phyloP scores from a whole-genome alignment of 2,113 vertebrate genomes.

The Nesospiza acunhae region DNA sequence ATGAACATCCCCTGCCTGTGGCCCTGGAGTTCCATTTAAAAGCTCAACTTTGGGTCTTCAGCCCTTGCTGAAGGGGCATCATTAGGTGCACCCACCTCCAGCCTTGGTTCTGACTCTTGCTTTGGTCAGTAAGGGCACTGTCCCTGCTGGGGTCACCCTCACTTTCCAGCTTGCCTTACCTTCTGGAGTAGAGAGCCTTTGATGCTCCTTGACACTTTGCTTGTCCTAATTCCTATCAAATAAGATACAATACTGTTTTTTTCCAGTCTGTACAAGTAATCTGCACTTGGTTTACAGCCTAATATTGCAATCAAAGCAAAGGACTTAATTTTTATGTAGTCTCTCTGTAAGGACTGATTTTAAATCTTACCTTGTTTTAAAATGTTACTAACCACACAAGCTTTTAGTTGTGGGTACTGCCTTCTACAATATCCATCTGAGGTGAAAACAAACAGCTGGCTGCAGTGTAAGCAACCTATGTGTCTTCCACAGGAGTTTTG shows the following conservation, averaged over 20 bases:
- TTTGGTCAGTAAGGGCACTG: neutral
- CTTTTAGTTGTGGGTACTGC: neutral
- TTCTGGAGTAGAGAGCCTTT: neutral
- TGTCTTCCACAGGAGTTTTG: neutral
- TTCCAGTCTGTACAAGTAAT: neutral
- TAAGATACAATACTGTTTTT: neutral
- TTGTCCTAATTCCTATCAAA: neutral
- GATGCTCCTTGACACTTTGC: neutral
- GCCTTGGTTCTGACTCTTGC: neutral
- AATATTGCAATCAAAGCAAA: neutral
- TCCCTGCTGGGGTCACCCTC: neutral
- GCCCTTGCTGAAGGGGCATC: fast-evolving
- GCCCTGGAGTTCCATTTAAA: neutral
- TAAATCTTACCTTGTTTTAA: neutral
- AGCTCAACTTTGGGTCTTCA: neutral
- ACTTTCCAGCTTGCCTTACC: neutral
- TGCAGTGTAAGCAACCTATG: neutral
- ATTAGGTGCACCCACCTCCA: fast-evolving
- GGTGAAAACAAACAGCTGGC: neutral
- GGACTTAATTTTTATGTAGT: neutral
- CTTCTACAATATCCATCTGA: neutral
- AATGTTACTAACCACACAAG: neutral
- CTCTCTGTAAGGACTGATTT: neutral
- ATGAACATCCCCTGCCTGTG: fast-evolving
- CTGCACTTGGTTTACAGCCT: neutral